A percentile compares a stretch with the other conserved stretches of the same genome.
phyloP scores from a whole-genome alignment of 2,888 invertebrate genomes.

The Sisyra nigra region DNA sequence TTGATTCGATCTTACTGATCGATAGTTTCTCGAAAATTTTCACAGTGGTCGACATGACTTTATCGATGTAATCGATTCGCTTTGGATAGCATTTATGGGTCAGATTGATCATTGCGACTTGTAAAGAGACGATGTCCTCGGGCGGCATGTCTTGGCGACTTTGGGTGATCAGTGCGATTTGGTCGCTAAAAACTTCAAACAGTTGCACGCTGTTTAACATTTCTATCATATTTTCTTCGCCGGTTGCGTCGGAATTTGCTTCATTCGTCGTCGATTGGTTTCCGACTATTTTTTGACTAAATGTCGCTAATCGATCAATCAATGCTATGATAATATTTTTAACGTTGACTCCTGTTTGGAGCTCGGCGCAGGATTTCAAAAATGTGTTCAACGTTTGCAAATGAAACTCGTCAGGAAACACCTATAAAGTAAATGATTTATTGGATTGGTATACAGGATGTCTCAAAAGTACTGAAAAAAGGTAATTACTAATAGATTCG shows the following conservation, averaged over 20 bases:
- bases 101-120: conserved; percentile 85
- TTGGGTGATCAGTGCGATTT: conserved; percentile 88
- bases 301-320: conserved; percentile 78
- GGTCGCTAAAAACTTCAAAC: conserved; percentile 96
- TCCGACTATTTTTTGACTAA: conserved; percentile 60
- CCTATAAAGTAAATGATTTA: conserved; percentile 36
- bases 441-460: too few species aligned
- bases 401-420: conserved; percentile 98
- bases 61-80: conserved; percentile 86
- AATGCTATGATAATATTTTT: conserved; percentile 96
- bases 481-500: too few species aligned
- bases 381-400: conserved; percentile 89
- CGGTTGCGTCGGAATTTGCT: conserved; percentile 1
- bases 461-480: too few species aligned
- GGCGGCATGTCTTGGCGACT: conserved; percentile 87
- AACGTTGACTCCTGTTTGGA: conserved; percentile 91
- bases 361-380: conserved; percentile 90
- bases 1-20: conserved; percentile 62
- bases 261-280: conserved; percentile 15
- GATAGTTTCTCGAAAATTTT: conserved; percentile 73
- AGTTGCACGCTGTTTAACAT: conserved; percentile 79
- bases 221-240: conserved; percentile 27
- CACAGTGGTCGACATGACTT: conserved; percentile 36
- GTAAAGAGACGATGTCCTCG: conserved; percentile 90
- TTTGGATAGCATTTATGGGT: conserved; percentile 95